Conservation (phyloP, 2,113 vertebrate species). For the Daubentonia madagascariensis region DNA sequence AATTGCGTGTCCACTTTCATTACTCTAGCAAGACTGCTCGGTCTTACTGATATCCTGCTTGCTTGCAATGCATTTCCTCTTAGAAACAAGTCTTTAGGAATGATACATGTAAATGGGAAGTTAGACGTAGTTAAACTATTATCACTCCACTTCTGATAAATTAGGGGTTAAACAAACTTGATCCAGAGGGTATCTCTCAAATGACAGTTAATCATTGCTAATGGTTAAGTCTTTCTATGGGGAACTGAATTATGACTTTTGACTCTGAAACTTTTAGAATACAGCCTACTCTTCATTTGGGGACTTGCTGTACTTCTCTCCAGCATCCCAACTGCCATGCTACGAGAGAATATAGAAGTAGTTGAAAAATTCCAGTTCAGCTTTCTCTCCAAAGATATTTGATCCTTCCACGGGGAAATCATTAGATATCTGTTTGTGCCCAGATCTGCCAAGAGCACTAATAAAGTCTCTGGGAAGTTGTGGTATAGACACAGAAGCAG, state of each 20-base stretch:
- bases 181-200: neutral
- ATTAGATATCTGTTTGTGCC: constrained; percentile 39
- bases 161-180: neutral
- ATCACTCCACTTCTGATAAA: neutral
- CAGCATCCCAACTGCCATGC: neutral
- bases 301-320: neutral
- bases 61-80: neutral
- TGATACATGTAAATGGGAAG: neutral
- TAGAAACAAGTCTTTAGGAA: neutral
- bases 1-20: neutral
- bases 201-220: neutral
- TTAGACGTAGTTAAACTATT: neutral
- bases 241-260: neutral
- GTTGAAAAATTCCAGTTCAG: constrained; percentile 29
- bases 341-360: neutral
- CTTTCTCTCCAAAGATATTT: constrained; percentile 49
- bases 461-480: constrained; percentile 53
- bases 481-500: neutral
- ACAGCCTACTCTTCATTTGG: neutral
- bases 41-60: neutral
- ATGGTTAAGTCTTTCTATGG: neutral
- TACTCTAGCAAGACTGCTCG: neutral
- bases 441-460: constrained; percentile 47
- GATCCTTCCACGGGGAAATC: constrained; percentile 57
- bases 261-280: neutral